These are phyloP conservation scores for Cataglyphis cursor DNA, from an alignment of 2,888 invertebrate genomes.

Conservation along the genomic window DNA sequence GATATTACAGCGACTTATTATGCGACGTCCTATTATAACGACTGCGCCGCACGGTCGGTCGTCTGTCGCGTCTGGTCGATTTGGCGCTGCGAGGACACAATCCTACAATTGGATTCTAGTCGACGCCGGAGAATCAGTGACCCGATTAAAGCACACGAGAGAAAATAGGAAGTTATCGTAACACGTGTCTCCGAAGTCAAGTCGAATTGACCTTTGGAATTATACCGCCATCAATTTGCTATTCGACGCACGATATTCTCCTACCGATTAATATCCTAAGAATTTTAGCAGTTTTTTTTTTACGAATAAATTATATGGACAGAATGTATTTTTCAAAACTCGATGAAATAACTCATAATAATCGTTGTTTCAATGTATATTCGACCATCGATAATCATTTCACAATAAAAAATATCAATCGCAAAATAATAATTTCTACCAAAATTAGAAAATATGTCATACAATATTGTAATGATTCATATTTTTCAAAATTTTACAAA, in stretches of 20 bases:
- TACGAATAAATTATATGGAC: not conserved
- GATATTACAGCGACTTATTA: slow-evolving; percentile 55
- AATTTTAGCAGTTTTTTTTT: slow-evolving; percentile 1
- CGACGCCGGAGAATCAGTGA: slow-evolving; percentile 65
- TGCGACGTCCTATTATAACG: slow-evolving; percentile 16
- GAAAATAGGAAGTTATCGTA: slow-evolving; percentile 66
- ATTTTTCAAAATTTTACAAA: not conserved
- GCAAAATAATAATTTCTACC: not conserved
- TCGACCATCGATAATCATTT: not conserved
- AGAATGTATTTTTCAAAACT: not conserved
- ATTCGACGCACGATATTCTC: slow-evolving; percentile 4
- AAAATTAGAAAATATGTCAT: not conserved
- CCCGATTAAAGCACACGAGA: slow-evolving; percentile 67
- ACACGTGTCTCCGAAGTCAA: slow-evolving; percentile 3
- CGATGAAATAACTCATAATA: not conserved
- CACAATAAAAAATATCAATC: not conserved
- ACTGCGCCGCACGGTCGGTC: slow-evolving; percentile 1
- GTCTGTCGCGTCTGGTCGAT: slow-evolving; percentile 62
- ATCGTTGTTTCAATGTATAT: not conserved
- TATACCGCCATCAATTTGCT: not conserved
- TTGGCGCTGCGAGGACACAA: slow-evolving; percentile 63
- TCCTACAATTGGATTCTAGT: slow-evolving; percentile 62
- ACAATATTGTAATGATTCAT: not conserved
- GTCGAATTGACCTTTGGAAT: slow-evolving; percentile 11
- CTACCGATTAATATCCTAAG: not conserved